Percentiles rank a stretch among this genome's conserved stretches.
These are phyloP conservation scores for Sapayoa aenigma DNA, from an alignment of 2,113 vertebrate species.

Conservation along the genomic window DNA sequence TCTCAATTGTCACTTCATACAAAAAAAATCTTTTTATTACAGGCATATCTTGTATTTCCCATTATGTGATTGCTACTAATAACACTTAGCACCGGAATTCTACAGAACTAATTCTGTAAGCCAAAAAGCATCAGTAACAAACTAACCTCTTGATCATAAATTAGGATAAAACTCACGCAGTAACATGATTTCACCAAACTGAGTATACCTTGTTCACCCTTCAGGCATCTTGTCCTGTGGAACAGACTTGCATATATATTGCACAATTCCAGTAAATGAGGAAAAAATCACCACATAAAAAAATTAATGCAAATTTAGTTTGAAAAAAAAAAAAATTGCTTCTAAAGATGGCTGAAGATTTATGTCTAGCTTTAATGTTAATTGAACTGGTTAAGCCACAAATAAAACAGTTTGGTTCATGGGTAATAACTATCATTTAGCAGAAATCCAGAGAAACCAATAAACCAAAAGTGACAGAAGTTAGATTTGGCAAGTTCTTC, in stretches of 20 bases:
- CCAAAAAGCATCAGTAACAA: not conserved
- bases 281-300: not conserved
- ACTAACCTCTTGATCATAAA: not conserved
- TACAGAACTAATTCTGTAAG: not conserved
- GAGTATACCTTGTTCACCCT: not conserved
- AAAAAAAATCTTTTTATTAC: not conserved
- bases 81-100: not conserved
- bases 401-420: not conserved
- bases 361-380: not conserved
- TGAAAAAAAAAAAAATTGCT: not conserved
- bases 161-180: not conserved
- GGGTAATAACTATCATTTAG: not conserved
- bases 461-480: not conserved
- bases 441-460: not conserved
- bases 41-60: not conserved
- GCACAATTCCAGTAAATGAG: not conserved
- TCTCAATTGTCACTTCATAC: not conserved
- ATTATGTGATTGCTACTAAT: not conserved
- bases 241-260: not conserved
- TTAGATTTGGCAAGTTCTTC: not conserved
- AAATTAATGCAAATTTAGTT: not conserved
- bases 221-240: not conserved
- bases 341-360: not conserved
- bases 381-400: not conserved
- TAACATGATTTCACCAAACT: not conserved